These are phyloP conservation scores for Polietes domitor DNA, from an alignment of 2,888 invertebrate genomes.

Conservation along the genomic window DNA sequence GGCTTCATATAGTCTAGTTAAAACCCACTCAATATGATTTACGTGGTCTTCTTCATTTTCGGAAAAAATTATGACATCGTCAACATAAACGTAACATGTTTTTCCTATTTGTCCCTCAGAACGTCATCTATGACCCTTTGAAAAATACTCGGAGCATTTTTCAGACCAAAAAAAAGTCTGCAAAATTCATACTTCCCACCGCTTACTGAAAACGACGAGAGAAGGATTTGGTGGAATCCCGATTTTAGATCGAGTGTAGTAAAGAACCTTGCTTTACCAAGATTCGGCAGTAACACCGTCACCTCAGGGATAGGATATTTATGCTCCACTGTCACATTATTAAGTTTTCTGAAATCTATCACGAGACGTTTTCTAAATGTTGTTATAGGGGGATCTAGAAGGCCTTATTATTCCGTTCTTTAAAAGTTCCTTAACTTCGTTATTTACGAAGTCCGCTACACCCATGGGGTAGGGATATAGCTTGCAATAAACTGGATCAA, in stretches of 20 bases:
- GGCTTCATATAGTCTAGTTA: conserved; percentile 36
- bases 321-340: conserved; percentile 3
- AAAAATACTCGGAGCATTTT: conserved; percentile 38
- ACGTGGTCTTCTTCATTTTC: conserved; percentile 33
- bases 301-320: conserved; percentile 34
- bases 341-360: conserved; percentile 17
- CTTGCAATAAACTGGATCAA: too few species aligned
- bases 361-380: neutral
- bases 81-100: conserved; percentile 50
- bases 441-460: conserved; percentile 48
- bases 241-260: conserved; percentile 43
- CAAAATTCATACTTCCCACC: conserved; percentile 48
- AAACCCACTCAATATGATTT: conserved; percentile 36
- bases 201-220: conserved; percentile 40
- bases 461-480: too few species aligned
- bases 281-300: conserved; percentile 7
- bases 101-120: conserved; percentile 44
- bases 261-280: conserved; percentile 33
- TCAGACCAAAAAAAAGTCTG: conserved; percentile 25
- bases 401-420: conserved; percentile 38
- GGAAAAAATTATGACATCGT: conserved; percentile 45
- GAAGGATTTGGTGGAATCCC: conserved; percentile 58
- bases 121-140: conserved; percentile 36
- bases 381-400: conserved; percentile 45
- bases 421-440: conserved; percentile 26